Conservation (phyloP, 2,113 vertebrate species). For the Prolemur simus region DNA sequence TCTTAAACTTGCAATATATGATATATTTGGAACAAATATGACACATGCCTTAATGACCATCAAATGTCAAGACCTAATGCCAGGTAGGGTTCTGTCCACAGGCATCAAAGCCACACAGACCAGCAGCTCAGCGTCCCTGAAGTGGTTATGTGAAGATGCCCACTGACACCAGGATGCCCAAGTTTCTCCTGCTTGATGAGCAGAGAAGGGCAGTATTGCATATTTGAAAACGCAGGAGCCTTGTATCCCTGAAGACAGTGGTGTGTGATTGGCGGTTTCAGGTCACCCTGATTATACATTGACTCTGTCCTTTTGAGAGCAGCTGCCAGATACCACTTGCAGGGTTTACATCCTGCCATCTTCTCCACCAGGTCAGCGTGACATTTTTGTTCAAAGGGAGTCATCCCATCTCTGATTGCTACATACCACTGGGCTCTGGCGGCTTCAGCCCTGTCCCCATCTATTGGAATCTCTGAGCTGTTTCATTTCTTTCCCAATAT, state of each 20-base stretch:
- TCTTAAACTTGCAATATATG: not conserved
- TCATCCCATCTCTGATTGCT: constrained; percentile 37
- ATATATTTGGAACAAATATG: constrained; percentile 29
- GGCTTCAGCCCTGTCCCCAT: not conserved
- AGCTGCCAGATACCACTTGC: constrained; percentile 30
- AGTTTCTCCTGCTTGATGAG: not conserved
- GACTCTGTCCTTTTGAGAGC: constrained; percentile 34
- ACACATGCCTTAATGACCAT: constrained; percentile 1
- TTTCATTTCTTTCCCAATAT: not conserved
- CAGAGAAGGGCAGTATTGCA: not conserved
- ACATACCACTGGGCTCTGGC: not conserved
- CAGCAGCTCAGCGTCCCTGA: not conserved
- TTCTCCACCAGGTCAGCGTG: constrained; percentile 55
- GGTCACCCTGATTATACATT: constrained; percentile 53
- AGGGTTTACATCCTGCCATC: constrained; percentile 29
- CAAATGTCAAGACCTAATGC: not conserved
- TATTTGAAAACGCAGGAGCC: not conserved
- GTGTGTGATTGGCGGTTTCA: constrained; percentile 55
- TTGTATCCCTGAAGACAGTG: constrained; percentile 20
- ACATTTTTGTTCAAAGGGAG: constrained; percentile 70
- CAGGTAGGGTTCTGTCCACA: not conserved
- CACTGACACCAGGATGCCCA: not conserved
- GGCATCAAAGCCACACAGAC: constrained; percentile 4
- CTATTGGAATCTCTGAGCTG: not conserved
- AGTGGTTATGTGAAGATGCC: not conserved